Evolutionary conservation across 1,140 invertebrate species (phyloP).

Genomic region (Bursaphelenchus mucronatus): DNA sequence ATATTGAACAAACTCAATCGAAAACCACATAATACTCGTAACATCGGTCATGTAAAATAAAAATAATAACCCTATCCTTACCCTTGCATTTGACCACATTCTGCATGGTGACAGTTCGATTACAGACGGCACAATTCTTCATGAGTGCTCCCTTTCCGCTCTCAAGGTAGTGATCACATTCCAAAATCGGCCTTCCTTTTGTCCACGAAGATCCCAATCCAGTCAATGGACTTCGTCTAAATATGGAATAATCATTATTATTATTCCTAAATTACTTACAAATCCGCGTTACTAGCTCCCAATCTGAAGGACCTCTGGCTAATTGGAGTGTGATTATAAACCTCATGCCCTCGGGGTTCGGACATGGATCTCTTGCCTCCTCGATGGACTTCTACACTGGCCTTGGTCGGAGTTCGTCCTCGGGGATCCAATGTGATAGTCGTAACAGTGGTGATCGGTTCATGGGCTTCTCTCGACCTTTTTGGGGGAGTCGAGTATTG

Average conservation of each 20-base stretch:
- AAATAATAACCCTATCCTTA: not conserved
- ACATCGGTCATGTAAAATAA: not conserved
- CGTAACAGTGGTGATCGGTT: not conserved
- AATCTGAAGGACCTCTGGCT: not conserved
- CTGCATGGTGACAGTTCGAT: constrained; percentile 7
- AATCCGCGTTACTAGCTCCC: not conserved
- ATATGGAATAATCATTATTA: not conserved
- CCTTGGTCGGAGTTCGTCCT: not conserved
- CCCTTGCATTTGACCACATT: constrained; percentile 29
- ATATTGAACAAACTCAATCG: not conserved
- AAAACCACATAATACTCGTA: constrained; percentile 15
- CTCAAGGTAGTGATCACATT: constrained; percentile 26
- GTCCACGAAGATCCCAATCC: constrained; percentile 27
- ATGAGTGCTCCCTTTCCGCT: constrained; percentile 10
- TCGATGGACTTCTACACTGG: not conserved
- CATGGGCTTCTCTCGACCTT: not conserved
- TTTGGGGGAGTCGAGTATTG: not conserved
- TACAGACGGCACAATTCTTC: constrained; percentile 19
- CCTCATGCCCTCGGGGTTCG: not conserved
- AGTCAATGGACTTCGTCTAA: not conserved
- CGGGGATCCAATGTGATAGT: not conserved
- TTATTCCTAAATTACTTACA: not conserved
- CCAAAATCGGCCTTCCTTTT: constrained; percentile 20
- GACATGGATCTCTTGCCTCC: constrained; percentile 13
- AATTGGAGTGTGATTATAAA: too few species aligned